phyloP scores from a whole-genome alignment of 2,888 invertebrate species.

The Meloe dianella region DNA sequence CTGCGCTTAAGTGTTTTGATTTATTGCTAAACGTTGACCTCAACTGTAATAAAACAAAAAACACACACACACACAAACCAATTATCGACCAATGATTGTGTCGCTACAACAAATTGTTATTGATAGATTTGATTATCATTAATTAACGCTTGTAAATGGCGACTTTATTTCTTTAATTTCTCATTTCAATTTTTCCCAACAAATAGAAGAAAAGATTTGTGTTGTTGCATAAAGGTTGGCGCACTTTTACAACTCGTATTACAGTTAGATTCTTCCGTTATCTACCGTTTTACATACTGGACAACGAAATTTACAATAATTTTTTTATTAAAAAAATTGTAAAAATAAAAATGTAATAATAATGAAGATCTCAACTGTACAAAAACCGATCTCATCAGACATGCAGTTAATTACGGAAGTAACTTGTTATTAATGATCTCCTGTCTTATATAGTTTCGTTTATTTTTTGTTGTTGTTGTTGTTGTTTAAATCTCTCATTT shows the following conservation, averaged over 20 bases:
- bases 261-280: not conserved
- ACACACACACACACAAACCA: not conserved
- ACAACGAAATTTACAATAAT: not conserved
- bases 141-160: too few relatives aligned
- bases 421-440: constrained; percentile 24
- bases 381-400: constrained; percentile 16
- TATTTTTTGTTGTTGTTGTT: constrained; percentile 24
- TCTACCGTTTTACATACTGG: not conserved
- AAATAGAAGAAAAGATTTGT: not conserved
- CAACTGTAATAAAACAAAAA: too few relatives aligned
- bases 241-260: not conserved
- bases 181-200: not conserved
- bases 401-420: constrained; percentile 30
- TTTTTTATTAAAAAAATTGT: not conserved
- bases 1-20: not conserved
- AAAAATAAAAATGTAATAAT: not conserved
- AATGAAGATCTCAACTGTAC: not conserved
- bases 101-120: too few relatives aligned
- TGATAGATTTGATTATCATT: not conserved
- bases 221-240: not conserved
- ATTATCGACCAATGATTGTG: too few relatives aligned
- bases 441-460: constrained; percentile 16
- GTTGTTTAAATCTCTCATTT: not conserved
- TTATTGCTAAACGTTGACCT: not conserved
- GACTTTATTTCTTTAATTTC: too few relatives aligned